These are phyloP conservation scores for Macroteleia sp. DNA, from an alignment of 2,888 invertebrate species.

Conservation along the genomic window DNA sequence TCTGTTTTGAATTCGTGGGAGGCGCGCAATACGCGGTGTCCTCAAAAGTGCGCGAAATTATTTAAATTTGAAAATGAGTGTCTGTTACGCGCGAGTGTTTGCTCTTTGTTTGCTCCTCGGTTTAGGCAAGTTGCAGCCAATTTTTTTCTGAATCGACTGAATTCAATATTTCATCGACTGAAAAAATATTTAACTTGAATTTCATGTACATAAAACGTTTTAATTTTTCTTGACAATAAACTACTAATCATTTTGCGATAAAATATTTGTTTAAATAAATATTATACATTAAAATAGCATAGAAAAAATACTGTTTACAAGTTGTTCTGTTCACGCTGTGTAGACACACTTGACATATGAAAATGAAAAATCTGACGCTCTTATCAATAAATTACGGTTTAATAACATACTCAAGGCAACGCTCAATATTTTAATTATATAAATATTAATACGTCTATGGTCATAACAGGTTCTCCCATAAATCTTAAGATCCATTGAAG, in stretches of 20 bases:
- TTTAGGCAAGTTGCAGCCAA: slow-evolving; percentile 31
- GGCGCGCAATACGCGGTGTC: slow-evolving; percentile 1
- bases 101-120: slow-evolving; percentile 33
- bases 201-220: no score
- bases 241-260: no score
- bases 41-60: slow-evolving; percentile 46
- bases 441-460: slow-evolving; percentile 48
- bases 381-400: slow-evolving; percentile 33
- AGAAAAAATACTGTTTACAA: no score
- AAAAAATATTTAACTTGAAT: no score
- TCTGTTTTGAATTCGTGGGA: slow-evolving; percentile 51
- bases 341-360: slow-evolving; percentile 30
- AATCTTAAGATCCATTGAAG: slow-evolving; percentile 36
- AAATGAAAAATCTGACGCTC: slow-evolving; percentile 8
- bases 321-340: no score
- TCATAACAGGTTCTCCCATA: slow-evolving; percentile 46
- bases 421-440: slow-evolving; percentile 50
- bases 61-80: slow-evolving; percentile 31
- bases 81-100: slow-evolving; percentile 17
- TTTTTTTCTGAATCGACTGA: no score
- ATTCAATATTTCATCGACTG: no score
- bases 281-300: no score
- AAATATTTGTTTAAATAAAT: neutral
- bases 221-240: no score
- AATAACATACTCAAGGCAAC: slow-evolving; percentile 51